Evolutionary conservation across 2,797 vertebrate species (phyloP).

Genomic region (Pyrrhura leucotis): DNA sequence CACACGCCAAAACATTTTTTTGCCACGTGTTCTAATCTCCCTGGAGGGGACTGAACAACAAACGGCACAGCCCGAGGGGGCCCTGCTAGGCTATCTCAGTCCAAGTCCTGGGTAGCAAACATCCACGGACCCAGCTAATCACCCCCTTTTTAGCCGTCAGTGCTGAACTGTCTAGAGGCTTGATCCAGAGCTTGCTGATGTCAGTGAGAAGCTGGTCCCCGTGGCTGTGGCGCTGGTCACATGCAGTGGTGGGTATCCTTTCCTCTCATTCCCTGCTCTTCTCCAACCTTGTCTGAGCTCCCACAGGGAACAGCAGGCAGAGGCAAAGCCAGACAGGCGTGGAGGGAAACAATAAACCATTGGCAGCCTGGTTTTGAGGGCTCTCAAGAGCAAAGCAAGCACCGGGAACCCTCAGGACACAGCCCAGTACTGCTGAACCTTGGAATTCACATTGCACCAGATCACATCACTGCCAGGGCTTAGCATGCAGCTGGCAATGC

Average conservation of each 20-base stretch:
- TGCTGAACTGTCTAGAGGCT: not conserved
- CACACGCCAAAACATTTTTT: not conserved
- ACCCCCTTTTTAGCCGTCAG: not conserved
- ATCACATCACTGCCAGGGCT: not conserved
- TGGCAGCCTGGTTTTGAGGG: accelerated
- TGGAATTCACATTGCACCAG: accelerated
- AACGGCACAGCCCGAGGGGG: not conserved
- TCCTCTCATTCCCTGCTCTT: not conserved
- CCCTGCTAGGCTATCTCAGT: not conserved
- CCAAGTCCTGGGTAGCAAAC: not conserved
- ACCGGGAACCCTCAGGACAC: not conserved
- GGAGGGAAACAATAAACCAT: not conserved
- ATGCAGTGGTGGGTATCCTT: not conserved
- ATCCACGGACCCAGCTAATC: not conserved
- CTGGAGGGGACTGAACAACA: not conserved
- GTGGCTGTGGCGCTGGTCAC: accelerated
- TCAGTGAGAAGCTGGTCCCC: not conserved
- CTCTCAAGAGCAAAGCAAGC: not conserved
- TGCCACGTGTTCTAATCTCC: not conserved
- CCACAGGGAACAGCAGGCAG: not conserved
- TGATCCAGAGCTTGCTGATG: not conserved
- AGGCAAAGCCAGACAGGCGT: accelerated
- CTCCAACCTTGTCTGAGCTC: not conserved
- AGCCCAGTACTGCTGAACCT: not conserved
- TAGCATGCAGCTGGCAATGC: accelerated